Conservation (phyloP, 2,797 vertebrate species). For the Acanthurus lineatus region DNA sequence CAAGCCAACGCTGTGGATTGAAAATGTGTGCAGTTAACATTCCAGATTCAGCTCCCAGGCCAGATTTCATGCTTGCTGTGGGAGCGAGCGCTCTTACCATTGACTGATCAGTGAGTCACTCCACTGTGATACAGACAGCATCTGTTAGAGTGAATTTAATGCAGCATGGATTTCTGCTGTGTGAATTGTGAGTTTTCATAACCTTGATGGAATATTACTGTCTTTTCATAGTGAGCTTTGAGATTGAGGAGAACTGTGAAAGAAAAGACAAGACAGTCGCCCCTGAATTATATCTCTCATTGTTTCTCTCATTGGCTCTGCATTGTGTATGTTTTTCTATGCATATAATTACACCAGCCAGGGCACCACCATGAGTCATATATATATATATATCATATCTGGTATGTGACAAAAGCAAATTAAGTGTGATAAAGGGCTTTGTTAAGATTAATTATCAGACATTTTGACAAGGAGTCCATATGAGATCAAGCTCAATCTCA, state of each 20-base stretch:
- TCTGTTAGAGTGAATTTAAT: slow-evolving; percentile 74
- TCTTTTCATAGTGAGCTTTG: slow-evolving; percentile 51
- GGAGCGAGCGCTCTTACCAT: slow-evolving; percentile 72
- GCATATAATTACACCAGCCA: not conserved
- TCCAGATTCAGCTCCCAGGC: slow-evolving; percentile 72
- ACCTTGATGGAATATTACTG: slow-evolving; percentile 61
- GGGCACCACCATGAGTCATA: slow-evolving; percentile 27
- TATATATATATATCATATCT: slow-evolving; percentile 19
- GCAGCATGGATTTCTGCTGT: slow-evolving; percentile 65
- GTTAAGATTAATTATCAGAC: slow-evolving; percentile 10
- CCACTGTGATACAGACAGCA: slow-evolving; percentile 75
- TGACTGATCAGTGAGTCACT: slow-evolving; percentile 81
- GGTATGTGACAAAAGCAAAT: not conserved
- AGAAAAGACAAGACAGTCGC: slow-evolving; percentile 15
- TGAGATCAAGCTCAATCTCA: slow-evolving; percentile 20
- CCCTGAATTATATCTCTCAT: slow-evolving; percentile 1
- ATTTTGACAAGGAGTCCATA: slow-evolving; percentile 14
- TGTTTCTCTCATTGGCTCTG: slow-evolving; percentile 18
- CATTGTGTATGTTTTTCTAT: slow-evolving; percentile 20
- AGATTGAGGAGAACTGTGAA: slow-evolving; percentile 33
- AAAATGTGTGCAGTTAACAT: slow-evolving; percentile 71
- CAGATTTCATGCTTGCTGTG: slow-evolving; percentile 74
- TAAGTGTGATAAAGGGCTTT: slow-evolving; percentile 5
- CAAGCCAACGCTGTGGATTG: slow-evolving; percentile 61
- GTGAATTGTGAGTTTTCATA: slow-evolving; percentile 72